Evolutionary conservation across 1,140 invertebrate genomes (phyloP).

Genomic region (Meloidogyne floridensis): DNA sequence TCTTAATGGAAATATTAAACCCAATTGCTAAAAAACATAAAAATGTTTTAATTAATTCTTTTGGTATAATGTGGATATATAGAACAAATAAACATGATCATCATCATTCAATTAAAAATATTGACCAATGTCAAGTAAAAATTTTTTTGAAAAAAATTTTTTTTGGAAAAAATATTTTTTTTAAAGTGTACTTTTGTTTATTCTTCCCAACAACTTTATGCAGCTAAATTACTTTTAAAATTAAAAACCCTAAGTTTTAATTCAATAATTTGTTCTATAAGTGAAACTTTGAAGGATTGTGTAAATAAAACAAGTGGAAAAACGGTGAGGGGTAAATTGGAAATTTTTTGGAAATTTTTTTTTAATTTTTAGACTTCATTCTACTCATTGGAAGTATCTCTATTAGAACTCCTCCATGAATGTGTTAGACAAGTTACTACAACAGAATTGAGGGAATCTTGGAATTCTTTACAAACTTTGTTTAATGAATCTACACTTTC

Average conservation of each 20-base stretch:
- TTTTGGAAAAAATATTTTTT: slow-evolving; percentile 7
- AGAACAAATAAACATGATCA: slow-evolving; percentile 26
- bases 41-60: slow-evolving; percentile 78
- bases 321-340: neutral
- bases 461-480: slow-evolving; percentile 77
- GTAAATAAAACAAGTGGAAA: slow-evolving; percentile 66
- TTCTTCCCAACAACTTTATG: slow-evolving; percentile 49
- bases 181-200: slow-evolving; percentile 58
- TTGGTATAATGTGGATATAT: slow-evolving; percentile 82
- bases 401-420: slow-evolving; percentile 74
- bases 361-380: slow-evolving; percentile 67
- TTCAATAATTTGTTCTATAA: slow-evolving; percentile 81
- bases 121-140: slow-evolving; percentile 28
- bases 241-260: slow-evolving; percentile 83
- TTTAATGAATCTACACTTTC: slow-evolving; percentile 76
- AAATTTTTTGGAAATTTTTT: neutral
- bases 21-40: slow-evolving; percentile 84
- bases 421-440: slow-evolving; percentile 75
- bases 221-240: slow-evolving; percentile 55
- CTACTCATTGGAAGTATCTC: slow-evolving; percentile 71
- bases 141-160: slow-evolving; percentile 25
- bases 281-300: slow-evolving; percentile 80
- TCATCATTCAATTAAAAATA: slow-evolving; percentile 31
- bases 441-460: slow-evolving; percentile 77
- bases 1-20: slow-evolving; percentile 81